These are phyloP conservation scores for Watsonalla binaria DNA, from an alignment of 2,888 invertebrate species.

Conservation along the genomic window DNA sequence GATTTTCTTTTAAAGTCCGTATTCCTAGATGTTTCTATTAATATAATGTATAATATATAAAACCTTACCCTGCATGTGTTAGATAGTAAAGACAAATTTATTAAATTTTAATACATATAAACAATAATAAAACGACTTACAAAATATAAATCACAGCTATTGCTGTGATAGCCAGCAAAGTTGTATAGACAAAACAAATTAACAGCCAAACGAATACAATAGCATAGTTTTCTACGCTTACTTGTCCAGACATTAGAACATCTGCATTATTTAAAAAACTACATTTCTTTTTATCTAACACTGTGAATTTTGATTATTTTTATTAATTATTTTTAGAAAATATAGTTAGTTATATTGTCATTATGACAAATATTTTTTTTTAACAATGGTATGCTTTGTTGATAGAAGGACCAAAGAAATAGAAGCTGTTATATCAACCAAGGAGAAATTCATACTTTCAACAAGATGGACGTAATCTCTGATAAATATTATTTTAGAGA, in stretches of 20 bases:
- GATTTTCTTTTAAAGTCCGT: too few species aligned
- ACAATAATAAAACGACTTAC: constrained; percentile 38
- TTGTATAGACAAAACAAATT: constrained; percentile 48
- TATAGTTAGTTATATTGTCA: constrained; percentile 4
- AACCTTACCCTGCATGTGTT: too few species aligned
- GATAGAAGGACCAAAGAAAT: too few species aligned
- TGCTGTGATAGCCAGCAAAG: constrained; percentile 45
- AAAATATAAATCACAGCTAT: constrained; percentile 45
- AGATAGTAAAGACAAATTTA: too few species aligned
- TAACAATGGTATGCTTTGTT: background rate
- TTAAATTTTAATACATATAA: too few species aligned
- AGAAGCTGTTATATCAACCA: too few species aligned
- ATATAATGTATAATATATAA: too few species aligned
- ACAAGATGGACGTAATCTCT: too few species aligned
- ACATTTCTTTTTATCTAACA: constrained; percentile 13
- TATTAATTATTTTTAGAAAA: constrained; percentile 1
- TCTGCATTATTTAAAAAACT: constrained; percentile 27
- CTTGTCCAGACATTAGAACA: constrained; percentile 48
- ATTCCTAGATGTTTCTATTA: too few species aligned
- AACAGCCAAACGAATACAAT: constrained; percentile 48
- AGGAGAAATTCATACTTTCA: too few species aligned
- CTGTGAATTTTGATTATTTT: constrained; percentile 18
- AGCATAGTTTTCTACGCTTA: constrained; percentile 40
- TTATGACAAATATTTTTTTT: background rate
- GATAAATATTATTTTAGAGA: too few species aligned